Evolutionary conservation across 2,888 invertebrate genomes (phyloP).

Genomic region (Hemicrepidius hirtus): DNA sequence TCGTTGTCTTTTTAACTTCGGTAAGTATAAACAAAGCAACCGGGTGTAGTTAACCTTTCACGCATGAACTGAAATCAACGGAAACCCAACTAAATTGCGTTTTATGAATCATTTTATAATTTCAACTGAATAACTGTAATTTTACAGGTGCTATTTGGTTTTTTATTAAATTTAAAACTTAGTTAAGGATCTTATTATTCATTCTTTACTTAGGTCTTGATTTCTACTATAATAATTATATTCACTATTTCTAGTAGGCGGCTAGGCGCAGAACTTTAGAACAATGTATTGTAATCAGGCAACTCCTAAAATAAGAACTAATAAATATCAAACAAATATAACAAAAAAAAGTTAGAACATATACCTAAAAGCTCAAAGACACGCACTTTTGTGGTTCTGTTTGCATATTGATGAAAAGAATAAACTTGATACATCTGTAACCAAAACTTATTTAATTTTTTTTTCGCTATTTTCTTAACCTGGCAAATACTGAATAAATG

Average conservation of each 20-base stretch:
- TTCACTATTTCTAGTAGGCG: no score
- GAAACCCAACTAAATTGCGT: slow-evolving; percentile 9
- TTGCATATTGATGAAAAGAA: not conserved
- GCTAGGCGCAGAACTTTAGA: no score
- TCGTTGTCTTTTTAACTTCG: slow-evolving; percentile 1
- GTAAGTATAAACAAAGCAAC: slow-evolving; percentile 17
- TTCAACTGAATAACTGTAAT: no score
- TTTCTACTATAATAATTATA: no score
- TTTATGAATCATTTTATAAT: slow-evolving; percentile 5
- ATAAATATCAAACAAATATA: not conserved
- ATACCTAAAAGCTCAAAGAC: not conserved
- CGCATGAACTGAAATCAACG: slow-evolving; percentile 32
- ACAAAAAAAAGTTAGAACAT: not conserved
- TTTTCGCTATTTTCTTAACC: not conserved
- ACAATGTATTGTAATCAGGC: no score
- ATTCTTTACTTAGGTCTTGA: no score
- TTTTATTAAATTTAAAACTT: no score
- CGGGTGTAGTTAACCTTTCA: slow-evolving; percentile 40
- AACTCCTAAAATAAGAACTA: not conserved
- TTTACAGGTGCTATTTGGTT: no score
- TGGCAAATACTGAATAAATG: not conserved
- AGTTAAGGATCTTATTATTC: no score
- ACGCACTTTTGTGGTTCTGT: not conserved
- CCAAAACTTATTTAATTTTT: not conserved
- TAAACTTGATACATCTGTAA: not conserved